Evolutionary conservation across 2,113 vertebrate genomes (phyloP).

Genomic region (Platysternon megacephalum): DNA sequence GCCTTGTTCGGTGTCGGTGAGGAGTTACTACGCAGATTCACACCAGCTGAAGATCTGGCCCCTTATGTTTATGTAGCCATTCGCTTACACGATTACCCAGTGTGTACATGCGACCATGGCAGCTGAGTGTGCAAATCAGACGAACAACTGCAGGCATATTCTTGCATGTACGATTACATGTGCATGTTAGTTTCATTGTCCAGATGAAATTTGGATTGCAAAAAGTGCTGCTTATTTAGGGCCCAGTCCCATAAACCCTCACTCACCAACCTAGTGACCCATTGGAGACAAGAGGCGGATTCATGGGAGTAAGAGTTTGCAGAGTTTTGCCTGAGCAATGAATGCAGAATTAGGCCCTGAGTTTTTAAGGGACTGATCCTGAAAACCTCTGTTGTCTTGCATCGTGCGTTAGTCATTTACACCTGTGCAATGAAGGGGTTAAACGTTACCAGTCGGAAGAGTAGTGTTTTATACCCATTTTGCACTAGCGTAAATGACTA

Average conservation of each 20-base stretch:
- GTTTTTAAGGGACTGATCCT: neutral
- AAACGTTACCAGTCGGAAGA: neutral
- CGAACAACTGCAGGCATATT: neutral
- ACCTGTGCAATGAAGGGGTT: neutral
- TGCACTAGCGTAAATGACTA: neutral
- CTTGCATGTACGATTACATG: neutral
- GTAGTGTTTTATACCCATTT: neutral
- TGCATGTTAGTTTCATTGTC: neutral
- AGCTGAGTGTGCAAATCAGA: neutral
- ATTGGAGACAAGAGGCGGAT: neutral
- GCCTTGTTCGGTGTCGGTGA: neutral
- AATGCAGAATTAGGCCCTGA: neutral
- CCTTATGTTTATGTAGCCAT: neutral
- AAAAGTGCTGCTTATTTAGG: neutral
- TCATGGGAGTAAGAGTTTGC: neutral
- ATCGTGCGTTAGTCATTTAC: neutral
- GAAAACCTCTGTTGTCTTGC: neutral
- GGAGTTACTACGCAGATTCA: neutral
- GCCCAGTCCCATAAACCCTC: neutral
- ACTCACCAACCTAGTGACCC: neutral
- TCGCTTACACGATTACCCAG: neutral
- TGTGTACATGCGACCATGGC: neutral
- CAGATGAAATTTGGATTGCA: neutral
- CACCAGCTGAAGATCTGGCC: neutral
- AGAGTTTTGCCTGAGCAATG: neutral